A percentile compares a stretch with the other conserved stretches of the same genome.
Evolutionary conservation across 2,888 invertebrate species (phyloP).

Genomic region (Serrognathus titanus): DNA sequence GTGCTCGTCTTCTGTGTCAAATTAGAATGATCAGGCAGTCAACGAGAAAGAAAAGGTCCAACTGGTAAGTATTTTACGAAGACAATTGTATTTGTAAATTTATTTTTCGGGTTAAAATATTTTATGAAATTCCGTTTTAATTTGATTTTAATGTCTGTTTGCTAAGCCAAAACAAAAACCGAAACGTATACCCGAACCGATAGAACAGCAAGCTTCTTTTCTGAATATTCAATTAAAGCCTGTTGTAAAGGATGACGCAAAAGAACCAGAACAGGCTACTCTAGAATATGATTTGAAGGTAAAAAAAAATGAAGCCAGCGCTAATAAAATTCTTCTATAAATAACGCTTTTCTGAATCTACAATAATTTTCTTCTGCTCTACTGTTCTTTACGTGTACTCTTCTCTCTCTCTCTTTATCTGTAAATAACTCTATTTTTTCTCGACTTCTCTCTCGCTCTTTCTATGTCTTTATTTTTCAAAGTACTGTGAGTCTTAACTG

Average conservation of each 20-base stretch:
- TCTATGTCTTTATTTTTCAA: too few species aligned
- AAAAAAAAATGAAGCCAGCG: constrained; percentile 25
- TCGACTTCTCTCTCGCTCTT: constrained; percentile 6
- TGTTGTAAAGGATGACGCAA: constrained; percentile 47
- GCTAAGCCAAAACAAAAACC: constrained; percentile 41
- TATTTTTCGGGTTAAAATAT: too few species aligned
- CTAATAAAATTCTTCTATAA: background rate
- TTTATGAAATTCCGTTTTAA: too few species aligned
- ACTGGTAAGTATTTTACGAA: constrained; percentile 26
- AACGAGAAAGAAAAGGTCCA: constrained; percentile 29
- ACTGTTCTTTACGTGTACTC: background rate
- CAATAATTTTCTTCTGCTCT: background rate
- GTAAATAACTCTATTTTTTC: constrained; percentile 7
- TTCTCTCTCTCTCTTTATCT: constrained; percentile 1
- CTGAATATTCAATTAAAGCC: constrained; percentile 61
- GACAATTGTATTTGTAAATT: background rate
- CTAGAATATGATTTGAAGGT: constrained; percentile 46
- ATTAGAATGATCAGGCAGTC: constrained; percentile 27
- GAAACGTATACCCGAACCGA: constrained; percentile 43
- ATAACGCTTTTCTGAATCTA: background rate
- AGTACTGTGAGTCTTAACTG: too few species aligned
- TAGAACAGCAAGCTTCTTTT: constrained; percentile 53
- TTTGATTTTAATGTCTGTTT: background rate
- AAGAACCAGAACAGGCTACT: constrained; percentile 43
- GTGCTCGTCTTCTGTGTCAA: constrained; percentile 6